Conservation (phyloP, 2,113 vertebrate species). For the Nycticryphes semicollaris region DNA sequence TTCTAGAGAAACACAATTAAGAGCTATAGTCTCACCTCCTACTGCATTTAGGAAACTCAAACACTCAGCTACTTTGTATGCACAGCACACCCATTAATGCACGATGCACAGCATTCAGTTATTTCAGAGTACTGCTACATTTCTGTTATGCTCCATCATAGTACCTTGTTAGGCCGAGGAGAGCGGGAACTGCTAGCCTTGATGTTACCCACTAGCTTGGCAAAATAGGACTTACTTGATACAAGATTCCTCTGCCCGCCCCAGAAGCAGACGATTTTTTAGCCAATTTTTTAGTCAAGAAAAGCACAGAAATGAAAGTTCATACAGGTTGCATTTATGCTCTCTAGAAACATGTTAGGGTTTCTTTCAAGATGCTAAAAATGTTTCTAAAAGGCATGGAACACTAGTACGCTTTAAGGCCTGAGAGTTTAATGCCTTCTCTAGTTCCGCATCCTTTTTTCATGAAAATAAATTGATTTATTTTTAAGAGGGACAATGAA, state of each 20-base stretch:
- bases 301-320: not conserved
- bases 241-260: not conserved
- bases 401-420: not conserved
- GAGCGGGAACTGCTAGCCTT: not conserved
- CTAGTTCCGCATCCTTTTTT: not conserved
- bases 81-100: not conserved
- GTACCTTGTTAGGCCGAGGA: not conserved
- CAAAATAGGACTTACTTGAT: not conserved
- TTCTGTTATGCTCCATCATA: not conserved
- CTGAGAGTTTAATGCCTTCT: not conserved
- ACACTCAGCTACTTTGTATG: not conserved
- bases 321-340: not conserved
- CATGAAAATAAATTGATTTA: not conserved
- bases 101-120: not conserved
- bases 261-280: not conserved
- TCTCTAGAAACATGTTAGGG: not conserved
- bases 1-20: constrained; percentile 37
- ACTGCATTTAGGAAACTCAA: not conserved
- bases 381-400: not conserved
- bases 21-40: not conserved
- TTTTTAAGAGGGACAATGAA: not conserved
- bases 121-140: not conserved
- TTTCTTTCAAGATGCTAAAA: not conserved
- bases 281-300: not conserved
- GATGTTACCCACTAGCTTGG: not conserved